Evolutionary conservation across 2,888 invertebrate species (phyloP).

Genomic region (Rhingia campestris): DNA sequence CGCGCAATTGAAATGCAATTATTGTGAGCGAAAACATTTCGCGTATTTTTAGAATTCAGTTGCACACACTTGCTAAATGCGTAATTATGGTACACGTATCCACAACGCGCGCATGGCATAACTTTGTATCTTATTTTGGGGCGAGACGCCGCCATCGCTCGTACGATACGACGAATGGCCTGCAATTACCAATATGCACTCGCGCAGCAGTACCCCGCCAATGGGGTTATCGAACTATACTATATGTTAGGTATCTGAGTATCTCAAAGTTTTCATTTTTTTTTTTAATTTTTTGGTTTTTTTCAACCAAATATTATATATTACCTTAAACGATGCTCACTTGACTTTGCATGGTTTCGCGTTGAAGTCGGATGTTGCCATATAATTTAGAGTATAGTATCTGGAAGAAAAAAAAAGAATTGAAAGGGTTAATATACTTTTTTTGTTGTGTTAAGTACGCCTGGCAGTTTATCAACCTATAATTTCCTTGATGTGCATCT

Average conservation of each 20-base stretch:
- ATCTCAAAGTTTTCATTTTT: conserved; percentile 20
- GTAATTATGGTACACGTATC: conserved; percentile 56
- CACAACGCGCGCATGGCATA: conserved; percentile 26
- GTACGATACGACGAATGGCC: neutral
- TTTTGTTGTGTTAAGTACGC: conserved; percentile 48
- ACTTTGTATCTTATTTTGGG: conserved; percentile 41
- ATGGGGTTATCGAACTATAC: conserved; percentile 59
- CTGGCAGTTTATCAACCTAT: conserved; percentile 71
- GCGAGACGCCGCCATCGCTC: conserved; percentile 21
- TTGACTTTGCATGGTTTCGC: conserved; percentile 60
- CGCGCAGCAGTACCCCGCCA: conserved; percentile 40
- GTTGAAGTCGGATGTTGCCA: conserved; percentile 39
- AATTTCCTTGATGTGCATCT: conserved; percentile 65
- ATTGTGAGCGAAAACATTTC: conserved; percentile 44
- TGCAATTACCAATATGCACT: conserved; percentile 61
- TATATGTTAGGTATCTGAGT: neutral
- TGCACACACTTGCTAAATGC: conserved; percentile 73
- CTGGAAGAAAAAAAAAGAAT: conserved; percentile 29
- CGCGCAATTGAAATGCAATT: conserved; percentile 67
- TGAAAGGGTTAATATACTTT: conserved; percentile 1
- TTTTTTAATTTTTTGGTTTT: neutral
- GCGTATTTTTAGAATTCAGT: conserved; percentile 66
- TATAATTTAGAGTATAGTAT: conserved; percentile 60
- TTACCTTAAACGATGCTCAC: conserved; percentile 69
- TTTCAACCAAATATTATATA: conserved; percentile 67